phyloP scores from a whole-genome alignment of 2,797 vertebrate species.

The Acomys russatus region DNA sequence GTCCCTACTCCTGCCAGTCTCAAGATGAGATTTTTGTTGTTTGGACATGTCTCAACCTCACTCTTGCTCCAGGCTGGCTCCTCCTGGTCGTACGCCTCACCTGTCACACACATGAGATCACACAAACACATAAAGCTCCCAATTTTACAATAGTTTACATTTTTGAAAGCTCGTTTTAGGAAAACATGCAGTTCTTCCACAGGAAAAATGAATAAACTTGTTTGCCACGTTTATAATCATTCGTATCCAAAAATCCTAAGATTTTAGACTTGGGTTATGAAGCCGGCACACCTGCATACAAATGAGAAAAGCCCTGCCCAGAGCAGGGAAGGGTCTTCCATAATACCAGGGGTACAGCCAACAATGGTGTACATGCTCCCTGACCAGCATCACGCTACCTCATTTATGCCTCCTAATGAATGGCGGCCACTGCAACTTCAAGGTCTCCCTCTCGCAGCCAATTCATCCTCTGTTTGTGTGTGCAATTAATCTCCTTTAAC shows the following conservation, averaged over 20 bases:
- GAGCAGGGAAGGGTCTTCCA: background rate
- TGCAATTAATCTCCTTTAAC: constrained; percentile 37
- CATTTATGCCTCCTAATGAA: background rate
- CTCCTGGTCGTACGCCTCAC: too few species aligned
- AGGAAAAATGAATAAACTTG: background rate
- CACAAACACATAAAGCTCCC: background rate
- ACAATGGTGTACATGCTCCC: background rate
- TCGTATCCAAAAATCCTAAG: background rate
- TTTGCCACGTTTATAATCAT: constrained; percentile 1
- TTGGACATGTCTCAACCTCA: too few species aligned
- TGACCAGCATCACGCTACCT: background rate
- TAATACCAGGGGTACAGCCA: background rate
- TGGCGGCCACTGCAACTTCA: background rate
- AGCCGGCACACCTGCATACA: background rate
- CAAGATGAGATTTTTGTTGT: too few species aligned
- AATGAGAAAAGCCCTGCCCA: background rate
- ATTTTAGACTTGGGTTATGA: background rate
- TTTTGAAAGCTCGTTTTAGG: constrained; percentile 6
- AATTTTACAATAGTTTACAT: background rate
- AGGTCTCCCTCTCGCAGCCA: background rate
- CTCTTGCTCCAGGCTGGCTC: too few species aligned
- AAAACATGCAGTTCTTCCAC: background rate
- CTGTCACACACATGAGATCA: background rate
- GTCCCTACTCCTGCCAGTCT: too few species aligned
- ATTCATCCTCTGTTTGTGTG: background rate